A percentile compares a stretch with the other conserved stretches of the same genome.
Evolutionary conservation across 2,113 vertebrate species (phyloP).

Genomic region (Myiopsitta monachus): DNA sequence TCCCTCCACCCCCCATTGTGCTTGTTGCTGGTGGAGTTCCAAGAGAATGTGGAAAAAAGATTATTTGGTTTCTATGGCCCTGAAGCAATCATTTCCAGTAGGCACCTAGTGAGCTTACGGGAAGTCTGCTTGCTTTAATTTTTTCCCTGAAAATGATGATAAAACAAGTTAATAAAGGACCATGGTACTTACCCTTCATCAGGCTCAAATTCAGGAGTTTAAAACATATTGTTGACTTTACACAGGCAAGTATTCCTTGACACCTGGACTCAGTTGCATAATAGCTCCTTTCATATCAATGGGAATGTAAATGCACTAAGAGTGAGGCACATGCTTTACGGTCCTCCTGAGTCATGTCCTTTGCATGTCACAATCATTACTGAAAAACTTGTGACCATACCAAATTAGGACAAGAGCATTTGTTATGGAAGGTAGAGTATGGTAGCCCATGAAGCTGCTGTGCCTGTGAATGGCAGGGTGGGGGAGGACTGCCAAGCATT

Average conservation of each 20-base stretch:
- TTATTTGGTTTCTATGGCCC: neutral
- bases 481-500: neutral
- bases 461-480: neutral
- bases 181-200: neutral
- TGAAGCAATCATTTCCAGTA: neutral
- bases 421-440: neutral
- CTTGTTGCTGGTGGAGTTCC: slow-evolving; percentile 3
- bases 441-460: neutral
- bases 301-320: neutral
- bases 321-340: neutral
- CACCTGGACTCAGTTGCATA: neutral
- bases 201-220: neutral
- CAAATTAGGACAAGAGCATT: neutral
- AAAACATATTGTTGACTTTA: neutral
- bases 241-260: neutral
- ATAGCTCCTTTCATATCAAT: neutral
- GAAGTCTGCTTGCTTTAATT: neutral
- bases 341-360: slow-evolving; percentile 27
- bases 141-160: neutral
- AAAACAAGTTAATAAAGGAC: neutral
- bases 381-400: neutral
- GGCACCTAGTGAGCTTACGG: neutral
- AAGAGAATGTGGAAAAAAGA: neutral
- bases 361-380: neutral
- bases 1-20: neutral